A percentile compares a stretch with the other conserved stretches of the same genome.
Conservation (phyloP, 2,113 vertebrate species). For the Himantopus leucocephalus region DNA sequence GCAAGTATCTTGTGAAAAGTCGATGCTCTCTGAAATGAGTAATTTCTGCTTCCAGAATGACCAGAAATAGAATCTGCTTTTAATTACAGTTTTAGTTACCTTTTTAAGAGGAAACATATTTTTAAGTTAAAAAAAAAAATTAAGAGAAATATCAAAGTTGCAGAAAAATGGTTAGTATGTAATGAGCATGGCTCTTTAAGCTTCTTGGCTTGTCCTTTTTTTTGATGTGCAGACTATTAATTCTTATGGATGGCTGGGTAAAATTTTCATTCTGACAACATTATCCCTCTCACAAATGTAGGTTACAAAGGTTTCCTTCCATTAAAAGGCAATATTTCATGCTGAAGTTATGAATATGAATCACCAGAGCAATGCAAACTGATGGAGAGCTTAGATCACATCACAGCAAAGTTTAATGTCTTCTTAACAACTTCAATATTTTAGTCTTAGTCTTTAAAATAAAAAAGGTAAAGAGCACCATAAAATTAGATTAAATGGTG, state of each 20-base stretch:
- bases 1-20: background rate
- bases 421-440: background rate
- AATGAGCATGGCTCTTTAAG: background rate
- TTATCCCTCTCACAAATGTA: background rate
- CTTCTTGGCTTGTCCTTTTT: background rate
- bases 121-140: background rate
- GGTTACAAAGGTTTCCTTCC: background rate
- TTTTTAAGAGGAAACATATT: background rate
- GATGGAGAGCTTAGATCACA: background rate
- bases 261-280: background rate
- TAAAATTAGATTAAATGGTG: background rate
- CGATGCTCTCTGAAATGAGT: background rate
- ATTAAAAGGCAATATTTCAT: background rate
- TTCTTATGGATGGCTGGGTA: background rate
- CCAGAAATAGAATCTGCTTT: background rate
- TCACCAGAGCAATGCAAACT: background rate
- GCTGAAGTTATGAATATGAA: background rate
- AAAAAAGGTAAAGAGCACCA: background rate
- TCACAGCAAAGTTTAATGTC: background rate
- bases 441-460: conserved; percentile 10
- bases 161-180: background rate
- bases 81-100: background rate
- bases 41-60: background rate
- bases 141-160: background rate
- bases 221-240: background rate